Evolutionary conservation across 35 echinoderm and acorn worm genomes (phyloP).

Genomic region (Anneissia japonica): DNA sequence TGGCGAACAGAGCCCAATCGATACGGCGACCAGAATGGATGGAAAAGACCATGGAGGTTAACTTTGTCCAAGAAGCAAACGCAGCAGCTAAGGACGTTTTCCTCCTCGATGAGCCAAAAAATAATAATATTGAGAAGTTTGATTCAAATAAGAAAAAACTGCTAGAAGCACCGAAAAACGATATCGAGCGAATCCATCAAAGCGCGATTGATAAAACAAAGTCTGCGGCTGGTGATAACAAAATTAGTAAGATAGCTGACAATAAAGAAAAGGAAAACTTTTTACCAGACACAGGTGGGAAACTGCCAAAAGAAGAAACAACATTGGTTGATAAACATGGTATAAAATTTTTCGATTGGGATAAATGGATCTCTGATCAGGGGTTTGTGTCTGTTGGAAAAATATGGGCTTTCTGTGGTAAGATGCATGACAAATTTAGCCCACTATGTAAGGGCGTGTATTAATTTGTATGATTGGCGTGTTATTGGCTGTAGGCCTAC

Average conservation of each 20-base stretch:
- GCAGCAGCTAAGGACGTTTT: background rate
- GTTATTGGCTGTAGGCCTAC: too few relatives aligned
- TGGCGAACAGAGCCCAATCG: background rate
- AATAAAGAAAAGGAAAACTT: background rate
- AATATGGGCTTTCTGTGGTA: background rate
- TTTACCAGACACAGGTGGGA: too few relatives aligned
- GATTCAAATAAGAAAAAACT: background rate
- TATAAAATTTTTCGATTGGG: background rate
- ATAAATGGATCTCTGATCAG: background rate
- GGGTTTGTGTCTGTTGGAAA: background rate
- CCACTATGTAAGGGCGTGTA: too few relatives aligned
- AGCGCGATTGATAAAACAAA: too few relatives aligned
- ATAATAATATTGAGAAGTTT: background rate
- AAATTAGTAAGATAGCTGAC: background rate
- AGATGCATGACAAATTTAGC: too few relatives aligned
- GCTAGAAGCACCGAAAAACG: background rate
- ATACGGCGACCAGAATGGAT: background rate
- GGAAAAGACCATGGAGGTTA: background rate
- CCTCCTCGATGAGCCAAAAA: background rate
- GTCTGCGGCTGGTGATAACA: background rate
- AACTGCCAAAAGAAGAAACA: background rate
- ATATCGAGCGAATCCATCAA: too few relatives aligned
- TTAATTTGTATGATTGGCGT: too few relatives aligned
- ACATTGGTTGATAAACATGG: background rate
- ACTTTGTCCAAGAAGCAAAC: background rate